These are phyloP conservation scores for Melanaphis sacchari DNA, from an alignment of 1,140 invertebrate genomes.

Conservation along the genomic window DNA sequence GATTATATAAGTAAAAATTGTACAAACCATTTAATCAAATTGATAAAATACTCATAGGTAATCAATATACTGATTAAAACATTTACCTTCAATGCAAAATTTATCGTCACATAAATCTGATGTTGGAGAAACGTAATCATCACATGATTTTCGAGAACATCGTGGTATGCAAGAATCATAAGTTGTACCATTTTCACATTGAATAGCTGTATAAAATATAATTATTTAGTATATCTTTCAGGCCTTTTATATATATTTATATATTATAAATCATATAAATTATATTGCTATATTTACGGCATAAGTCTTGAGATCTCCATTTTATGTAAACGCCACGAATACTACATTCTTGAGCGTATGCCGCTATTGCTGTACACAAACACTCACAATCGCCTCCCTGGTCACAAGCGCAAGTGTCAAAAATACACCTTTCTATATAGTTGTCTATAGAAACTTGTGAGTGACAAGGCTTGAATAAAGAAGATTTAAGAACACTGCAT, in stretches of 20 bases:
- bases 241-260: no score
- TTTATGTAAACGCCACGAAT: conserved; percentile 74
- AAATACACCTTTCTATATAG: conserved; percentile 75
- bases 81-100: conserved; percentile 56
- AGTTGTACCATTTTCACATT: conserved; percentile 48
- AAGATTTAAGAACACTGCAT: conserved; percentile 76
- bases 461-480: conserved; percentile 79
- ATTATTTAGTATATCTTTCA: neutral
- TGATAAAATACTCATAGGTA: neutral
- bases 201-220: conserved; percentile 41
- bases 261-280: neutral
- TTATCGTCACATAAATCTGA: conserved; percentile 25
- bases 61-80: neutral
- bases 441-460: conserved; percentile 76
- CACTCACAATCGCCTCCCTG: conserved; percentile 89
- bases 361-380: conserved; percentile 84
- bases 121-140: neutral
- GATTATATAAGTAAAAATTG: neutral
- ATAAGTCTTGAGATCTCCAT: conserved; percentile 82
- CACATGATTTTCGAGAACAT: conserved; percentile 45
- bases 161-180: conserved; percentile 52
- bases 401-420: conserved; percentile 87
- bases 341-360: conserved; percentile 84
- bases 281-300: conserved; percentile 71
- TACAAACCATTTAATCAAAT: neutral